Percentiles rank a stretch among this genome's conserved stretches.
phyloP scores from a whole-genome alignment of 2,113 vertebrate species.

The Cephalopholis sonnerati region DNA sequence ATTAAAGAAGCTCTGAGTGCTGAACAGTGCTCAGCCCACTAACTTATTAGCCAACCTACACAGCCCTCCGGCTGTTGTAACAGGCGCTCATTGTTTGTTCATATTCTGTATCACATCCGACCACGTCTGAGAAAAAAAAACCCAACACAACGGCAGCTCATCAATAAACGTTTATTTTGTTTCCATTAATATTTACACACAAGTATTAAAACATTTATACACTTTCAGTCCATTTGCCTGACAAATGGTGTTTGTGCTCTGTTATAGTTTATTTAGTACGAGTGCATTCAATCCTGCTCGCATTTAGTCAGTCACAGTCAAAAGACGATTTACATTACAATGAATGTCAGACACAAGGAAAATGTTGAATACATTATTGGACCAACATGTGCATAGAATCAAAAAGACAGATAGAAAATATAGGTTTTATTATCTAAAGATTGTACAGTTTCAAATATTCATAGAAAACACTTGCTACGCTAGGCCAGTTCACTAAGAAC shows the following conservation, averaged over 20 bases:
- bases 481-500: constrained; percentile 28
- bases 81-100: constrained; percentile 8
- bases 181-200: constrained; percentile 69
- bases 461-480: constrained; percentile 65
- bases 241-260: constrained; percentile 33
- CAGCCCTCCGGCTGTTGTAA: constrained; percentile 4
- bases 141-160: constrained; percentile 28
- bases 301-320: constrained; percentile 41
- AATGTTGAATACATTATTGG: constrained; percentile 32
- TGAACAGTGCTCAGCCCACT: constrained; percentile 5
- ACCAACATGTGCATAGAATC: constrained; percentile 45
- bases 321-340: constrained; percentile 9
- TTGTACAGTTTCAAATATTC: constrained; percentile 55
- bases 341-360: constrained; percentile 27
- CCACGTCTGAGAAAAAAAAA: constrained; percentile 52
- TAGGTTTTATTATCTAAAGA: constrained; percentile 58
- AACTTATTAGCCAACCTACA: constrained; percentile 7
- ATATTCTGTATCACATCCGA: background rate
- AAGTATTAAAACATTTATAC: constrained; percentile 75
- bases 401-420: constrained; percentile 70
- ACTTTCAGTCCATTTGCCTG: constrained; percentile 52
- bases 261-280: constrained; percentile 2
- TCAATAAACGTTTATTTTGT: constrained; percentile 78
- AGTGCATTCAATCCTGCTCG: constrained; percentile 24
- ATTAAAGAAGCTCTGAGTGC: constrained; percentile 9